Percentiles rank a stretch among this genome's conserved stretches.
Evolutionary conservation across 2,888 invertebrate genomes (phyloP).

Genomic region (Dynastes maya): DNA sequence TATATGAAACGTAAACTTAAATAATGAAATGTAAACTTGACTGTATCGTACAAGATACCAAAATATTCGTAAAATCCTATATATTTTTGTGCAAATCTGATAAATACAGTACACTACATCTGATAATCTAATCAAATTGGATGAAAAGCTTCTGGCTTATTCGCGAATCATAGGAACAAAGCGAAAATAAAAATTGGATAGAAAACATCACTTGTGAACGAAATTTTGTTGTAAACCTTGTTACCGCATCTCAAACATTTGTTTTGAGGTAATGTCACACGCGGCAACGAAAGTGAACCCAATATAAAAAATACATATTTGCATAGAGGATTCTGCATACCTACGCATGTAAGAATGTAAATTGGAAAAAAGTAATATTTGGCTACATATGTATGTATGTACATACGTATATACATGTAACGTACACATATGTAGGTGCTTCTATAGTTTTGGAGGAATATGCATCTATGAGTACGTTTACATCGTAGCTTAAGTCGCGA

Average conservation of each 20-base stretch:
- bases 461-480: no score
- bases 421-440: no score
- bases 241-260: constrained; percentile 16
- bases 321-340: not conserved
- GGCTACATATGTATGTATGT: no score
- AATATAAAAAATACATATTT: constrained; percentile 16
- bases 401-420: no score
- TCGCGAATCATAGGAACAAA: not conserved
- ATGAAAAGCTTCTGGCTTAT: not conserved
- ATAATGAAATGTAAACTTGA: no score
- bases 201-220: not conserved
- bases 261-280: constrained; percentile 14
- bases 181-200: constrained; percentile 1
- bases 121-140: constrained; percentile 9
- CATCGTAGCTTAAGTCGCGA: no score
- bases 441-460: no score
- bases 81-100: no score
- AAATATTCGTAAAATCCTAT: no score
- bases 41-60: no score
- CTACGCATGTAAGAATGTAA: not conserved
- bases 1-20: no score
- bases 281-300: constrained; percentile 7
- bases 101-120: not conserved
- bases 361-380: not conserved
- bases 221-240: not conserved